These are phyloP conservation scores for Troglohyphantes excavatus DNA, from an alignment of 2,888 invertebrate genomes.

Conservation along the genomic window DNA sequence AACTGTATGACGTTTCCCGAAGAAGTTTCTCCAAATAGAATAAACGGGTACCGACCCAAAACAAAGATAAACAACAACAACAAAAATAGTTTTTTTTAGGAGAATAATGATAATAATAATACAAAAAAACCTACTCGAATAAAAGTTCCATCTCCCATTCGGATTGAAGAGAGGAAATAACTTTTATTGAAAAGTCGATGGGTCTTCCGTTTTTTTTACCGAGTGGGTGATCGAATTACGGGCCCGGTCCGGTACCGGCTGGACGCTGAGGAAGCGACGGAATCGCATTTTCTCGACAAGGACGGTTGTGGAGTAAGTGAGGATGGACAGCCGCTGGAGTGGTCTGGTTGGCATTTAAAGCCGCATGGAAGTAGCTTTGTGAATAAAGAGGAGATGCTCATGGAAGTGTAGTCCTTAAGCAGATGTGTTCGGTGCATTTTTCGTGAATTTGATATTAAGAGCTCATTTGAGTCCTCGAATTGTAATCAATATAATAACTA, in stretches of 20 bases:
- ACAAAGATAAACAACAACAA: conserved; percentile 39
- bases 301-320: background rate
- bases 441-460: no score
- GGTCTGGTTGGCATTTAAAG: no score
- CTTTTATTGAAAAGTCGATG: conserved; percentile 78
- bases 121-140: conserved; percentile 41
- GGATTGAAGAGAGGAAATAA: conserved; percentile 74
- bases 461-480: no score
- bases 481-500: no score
- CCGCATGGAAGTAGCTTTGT: no score
- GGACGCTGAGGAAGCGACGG: background rate
- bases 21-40: conserved; percentile 45
- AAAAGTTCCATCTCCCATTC: conserved; percentile 62
- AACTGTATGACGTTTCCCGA: conserved; percentile 62
- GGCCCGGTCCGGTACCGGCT: background rate
- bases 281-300: background rate
- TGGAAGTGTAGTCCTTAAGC: no score
- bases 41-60: conserved; percentile 43
- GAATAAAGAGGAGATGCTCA: no score
- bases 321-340: background rate
- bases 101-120: background rate
- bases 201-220: conserved; percentile 49
- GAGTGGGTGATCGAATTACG: conserved; percentile 74
- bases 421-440: no score
- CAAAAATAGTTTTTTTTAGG: background rate